Evolutionary conservation across 2,797 vertebrate species (phyloP).

Genomic region (Diglossa cyanea): DNA sequence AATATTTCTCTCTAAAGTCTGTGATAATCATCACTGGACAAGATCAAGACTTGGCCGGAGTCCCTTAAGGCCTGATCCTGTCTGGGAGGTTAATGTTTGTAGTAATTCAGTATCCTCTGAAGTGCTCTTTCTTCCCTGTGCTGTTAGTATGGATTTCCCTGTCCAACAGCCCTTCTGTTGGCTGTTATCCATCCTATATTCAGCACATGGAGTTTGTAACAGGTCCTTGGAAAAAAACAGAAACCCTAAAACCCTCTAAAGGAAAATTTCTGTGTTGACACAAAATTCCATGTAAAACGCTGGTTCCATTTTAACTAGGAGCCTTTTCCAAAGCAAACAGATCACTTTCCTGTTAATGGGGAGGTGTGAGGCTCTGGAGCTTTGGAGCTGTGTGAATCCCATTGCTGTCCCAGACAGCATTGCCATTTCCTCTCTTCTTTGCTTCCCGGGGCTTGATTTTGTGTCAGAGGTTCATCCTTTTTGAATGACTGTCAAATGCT

Average conservation of each 20-base stretch:
- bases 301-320: slow-evolving; percentile 49
- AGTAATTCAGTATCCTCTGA: background rate
- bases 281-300: background rate
- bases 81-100: background rate
- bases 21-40: background rate
- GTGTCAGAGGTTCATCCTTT: slow-evolving; percentile 65
- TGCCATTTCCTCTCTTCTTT: slow-evolving; percentile 65
- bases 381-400: slow-evolving; percentile 38
- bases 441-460: slow-evolving; percentile 65
- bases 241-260: background rate
- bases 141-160: background rate
- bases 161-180: background rate
- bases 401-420: slow-evolving; percentile 22
- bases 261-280: background rate
- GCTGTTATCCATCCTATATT: background rate
- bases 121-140: background rate
- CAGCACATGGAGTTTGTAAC: background rate
- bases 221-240: background rate
- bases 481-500: slow-evolving; percentile 28
- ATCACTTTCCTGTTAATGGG: slow-evolving; percentile 57
- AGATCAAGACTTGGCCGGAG: background rate
- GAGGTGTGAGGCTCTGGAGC: background rate
- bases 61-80: background rate
- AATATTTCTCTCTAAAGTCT: background rate
- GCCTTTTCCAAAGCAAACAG: slow-evolving; percentile 73